Conservation (phyloP, 2,113 vertebrate species). For the Syrmaticus mikado region DNA sequence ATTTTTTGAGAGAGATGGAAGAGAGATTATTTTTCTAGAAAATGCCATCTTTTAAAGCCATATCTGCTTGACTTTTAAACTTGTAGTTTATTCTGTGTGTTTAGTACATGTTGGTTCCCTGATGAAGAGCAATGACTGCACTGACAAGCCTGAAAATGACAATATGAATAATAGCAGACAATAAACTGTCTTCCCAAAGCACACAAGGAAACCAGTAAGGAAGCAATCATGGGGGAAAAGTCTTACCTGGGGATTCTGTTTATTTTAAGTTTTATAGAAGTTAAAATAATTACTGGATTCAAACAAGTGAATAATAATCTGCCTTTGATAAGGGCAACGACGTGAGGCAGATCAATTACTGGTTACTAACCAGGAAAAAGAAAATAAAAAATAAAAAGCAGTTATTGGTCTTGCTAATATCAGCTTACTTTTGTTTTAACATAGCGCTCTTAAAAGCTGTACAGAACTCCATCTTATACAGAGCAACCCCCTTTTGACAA, state of each 20-base stretch:
- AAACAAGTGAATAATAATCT: slow-evolving; percentile 76
- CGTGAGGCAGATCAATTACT: slow-evolving; percentile 79
- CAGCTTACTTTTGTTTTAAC: slow-evolving; percentile 81
- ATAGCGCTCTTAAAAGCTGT: slow-evolving; percentile 79
- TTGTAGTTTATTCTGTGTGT: slow-evolving; percentile 73
- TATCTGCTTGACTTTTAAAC: slow-evolving; percentile 74
- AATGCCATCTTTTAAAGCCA: slow-evolving; percentile 71
- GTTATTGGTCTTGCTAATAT: slow-evolving; percentile 82
- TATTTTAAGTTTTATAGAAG: slow-evolving; percentile 75
- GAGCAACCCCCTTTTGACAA: slow-evolving; percentile 84
- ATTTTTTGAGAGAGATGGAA: slow-evolving; percentile 63
- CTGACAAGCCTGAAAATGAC: slow-evolving; percentile 76
- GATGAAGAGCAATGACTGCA: slow-evolving; percentile 79
- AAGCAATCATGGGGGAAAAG: slow-evolving; percentile 77
- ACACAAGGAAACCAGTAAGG: slow-evolving; percentile 77
- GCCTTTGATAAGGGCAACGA: slow-evolving; percentile 76
- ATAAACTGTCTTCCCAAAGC: slow-evolving; percentile 79
- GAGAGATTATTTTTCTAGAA: slow-evolving; percentile 50
- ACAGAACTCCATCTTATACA: slow-evolving; percentile 82
- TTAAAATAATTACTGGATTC: slow-evolving; percentile 78
- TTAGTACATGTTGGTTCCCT: slow-evolving; percentile 76
- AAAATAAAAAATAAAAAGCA: neutral
- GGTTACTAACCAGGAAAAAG: slow-evolving; percentile 69
- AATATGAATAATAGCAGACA: slow-evolving; percentile 78
- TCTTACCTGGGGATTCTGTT: slow-evolving; percentile 71